Conservation (phyloP, 2,113 vertebrate species). For the Bungarus multicinctus region DNA sequence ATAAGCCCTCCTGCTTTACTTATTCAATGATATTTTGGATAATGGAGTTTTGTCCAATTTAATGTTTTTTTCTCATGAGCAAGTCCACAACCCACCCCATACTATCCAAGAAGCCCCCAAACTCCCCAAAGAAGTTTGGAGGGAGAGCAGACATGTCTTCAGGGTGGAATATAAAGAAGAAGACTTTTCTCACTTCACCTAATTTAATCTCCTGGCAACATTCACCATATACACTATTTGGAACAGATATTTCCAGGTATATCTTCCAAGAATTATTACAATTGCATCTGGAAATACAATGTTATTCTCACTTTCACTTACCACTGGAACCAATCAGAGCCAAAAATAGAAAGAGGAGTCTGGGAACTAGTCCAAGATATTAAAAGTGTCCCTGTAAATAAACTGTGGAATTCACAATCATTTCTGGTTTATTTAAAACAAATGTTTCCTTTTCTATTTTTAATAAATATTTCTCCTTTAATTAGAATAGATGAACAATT, state of each 20-base stretch:
- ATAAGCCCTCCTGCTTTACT: background rate
- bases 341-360: slow-evolving; percentile 1
- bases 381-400: fast-evolving
- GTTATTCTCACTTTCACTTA: slow-evolving; percentile 14
- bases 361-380: background rate
- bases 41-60: background rate
- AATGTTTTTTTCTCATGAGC: background rate
- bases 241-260: background rate
- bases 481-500: background rate
- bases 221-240: background rate
- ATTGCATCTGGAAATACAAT: slow-evolving; percentile 19
- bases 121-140: background rate
- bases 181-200: background rate
- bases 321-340: slow-evolving; percentile 12
- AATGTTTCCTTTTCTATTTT: background rate
- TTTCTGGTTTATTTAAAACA: background rate
- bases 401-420: background rate
- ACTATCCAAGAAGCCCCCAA: background rate
- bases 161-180: background rate
- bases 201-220: background rate
- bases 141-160: background rate
- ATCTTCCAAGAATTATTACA: background rate
- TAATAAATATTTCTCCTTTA: background rate
- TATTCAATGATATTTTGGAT: background rate
- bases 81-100: background rate